These are phyloP conservation scores for Mastomys natalensis DNA, from an alignment of 2,113 vertebrate species.

Conservation along the genomic window DNA sequence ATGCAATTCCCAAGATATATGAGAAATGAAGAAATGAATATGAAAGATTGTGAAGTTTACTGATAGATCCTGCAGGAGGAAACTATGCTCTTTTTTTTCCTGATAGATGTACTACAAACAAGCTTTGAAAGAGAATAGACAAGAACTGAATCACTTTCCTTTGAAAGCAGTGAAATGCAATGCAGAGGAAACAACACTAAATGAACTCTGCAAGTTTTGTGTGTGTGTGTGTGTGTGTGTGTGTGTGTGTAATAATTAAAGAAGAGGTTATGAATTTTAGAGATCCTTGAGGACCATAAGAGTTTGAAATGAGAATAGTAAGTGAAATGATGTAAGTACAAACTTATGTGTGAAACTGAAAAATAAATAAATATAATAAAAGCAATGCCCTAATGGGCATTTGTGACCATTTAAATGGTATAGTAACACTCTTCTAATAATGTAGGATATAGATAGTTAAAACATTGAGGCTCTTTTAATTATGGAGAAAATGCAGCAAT, in stretches of 20 bases:
- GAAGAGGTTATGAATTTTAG: background rate
- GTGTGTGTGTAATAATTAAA: background rate
- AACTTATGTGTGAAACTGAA: no score
- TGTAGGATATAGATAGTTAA: background rate
- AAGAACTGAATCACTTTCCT: background rate
- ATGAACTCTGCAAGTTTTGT: background rate
- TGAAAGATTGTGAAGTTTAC: background rate
- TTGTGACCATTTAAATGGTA: background rate
- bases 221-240: background rate
- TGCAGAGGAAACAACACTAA: background rate
- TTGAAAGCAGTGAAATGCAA: background rate
- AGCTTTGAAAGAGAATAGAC: background rate
- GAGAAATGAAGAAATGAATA: background rate
- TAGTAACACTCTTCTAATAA: background rate
- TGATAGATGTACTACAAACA: background rate
- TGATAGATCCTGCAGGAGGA: background rate
- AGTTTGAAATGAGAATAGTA: accelerated
- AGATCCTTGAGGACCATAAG: background rate
- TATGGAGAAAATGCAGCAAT: background rate
- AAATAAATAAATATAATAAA: background rate
- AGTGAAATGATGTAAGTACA: background rate
- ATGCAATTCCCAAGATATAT: background rate
- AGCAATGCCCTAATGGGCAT: background rate
- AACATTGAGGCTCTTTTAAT: constrained; percentile 2
- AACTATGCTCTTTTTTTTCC: background rate